Evolutionary conservation across 2,113 vertebrate genomes (phyloP).

Genomic region (Thalassoma bifasciatum): DNA sequence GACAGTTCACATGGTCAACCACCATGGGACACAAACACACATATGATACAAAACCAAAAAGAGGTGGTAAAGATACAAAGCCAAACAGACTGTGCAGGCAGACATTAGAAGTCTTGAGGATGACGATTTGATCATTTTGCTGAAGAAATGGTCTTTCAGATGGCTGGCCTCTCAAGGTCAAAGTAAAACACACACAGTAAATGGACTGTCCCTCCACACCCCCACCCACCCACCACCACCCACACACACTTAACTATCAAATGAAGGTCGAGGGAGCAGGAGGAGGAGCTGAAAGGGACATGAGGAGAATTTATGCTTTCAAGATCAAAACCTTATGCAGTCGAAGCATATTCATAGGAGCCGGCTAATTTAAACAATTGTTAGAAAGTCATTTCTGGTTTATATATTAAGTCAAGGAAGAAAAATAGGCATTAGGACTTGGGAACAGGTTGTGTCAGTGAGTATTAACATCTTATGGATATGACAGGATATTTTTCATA

Average conservation of each 20-base stretch:
- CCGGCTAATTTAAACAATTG: background rate
- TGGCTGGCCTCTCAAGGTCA: conserved; percentile 58
- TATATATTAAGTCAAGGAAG: no score
- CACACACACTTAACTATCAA: conserved; percentile 27
- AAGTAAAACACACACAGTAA: conserved; percentile 33
- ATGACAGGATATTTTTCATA: background rate
- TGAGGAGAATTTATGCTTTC: conserved; percentile 4
- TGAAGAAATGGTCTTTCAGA: conserved; percentile 24
- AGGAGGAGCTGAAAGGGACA: conserved; percentile 9
- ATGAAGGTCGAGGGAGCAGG: conserved; percentile 2
- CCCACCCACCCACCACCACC: no score
- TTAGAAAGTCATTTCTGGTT: no score
- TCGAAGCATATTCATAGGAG: conserved; percentile 8
- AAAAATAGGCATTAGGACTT: no score
- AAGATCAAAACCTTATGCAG: conserved; percentile 26
- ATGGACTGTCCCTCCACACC: conserved; percentile 2
- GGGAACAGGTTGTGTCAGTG: background rate
- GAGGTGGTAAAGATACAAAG: background rate
- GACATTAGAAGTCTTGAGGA: conserved; percentile 8
- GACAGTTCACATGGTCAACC: background rate
- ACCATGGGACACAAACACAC: background rate
- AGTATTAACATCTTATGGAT: background rate
- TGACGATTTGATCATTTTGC: conserved; percentile 27
- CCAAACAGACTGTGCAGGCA: background rate
- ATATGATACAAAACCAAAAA: conserved; percentile 6